Conservation (phyloP, 2,888 invertebrate species). For the Cephonodes hylas region DNA sequence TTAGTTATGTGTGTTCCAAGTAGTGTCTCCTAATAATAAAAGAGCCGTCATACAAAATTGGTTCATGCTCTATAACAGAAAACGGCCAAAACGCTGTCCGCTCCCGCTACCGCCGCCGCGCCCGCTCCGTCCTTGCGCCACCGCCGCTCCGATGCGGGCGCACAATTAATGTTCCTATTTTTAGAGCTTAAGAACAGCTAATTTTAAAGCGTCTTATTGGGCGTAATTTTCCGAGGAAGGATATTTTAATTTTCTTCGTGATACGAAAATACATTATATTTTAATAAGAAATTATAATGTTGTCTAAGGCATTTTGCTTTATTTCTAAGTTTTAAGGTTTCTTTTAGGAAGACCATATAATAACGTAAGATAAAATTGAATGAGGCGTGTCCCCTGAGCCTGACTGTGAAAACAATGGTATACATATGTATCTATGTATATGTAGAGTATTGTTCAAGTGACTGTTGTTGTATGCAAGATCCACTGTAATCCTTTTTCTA, state of each 20-base stretch:
- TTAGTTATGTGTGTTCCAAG: too few relatives aligned
- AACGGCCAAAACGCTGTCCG: too few relatives aligned
- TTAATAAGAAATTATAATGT: background rate
- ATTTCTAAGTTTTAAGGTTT: too few relatives aligned
- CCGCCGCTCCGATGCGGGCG: background rate
- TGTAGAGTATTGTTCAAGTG: too few relatives aligned
- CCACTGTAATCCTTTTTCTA: too few relatives aligned
- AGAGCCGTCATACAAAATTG: too few relatives aligned
- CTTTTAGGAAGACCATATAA: too few relatives aligned
- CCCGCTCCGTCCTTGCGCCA: background rate
- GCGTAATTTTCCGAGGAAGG: background rate
- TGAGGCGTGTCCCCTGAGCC: background rate
- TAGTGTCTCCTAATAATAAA: too few relatives aligned
- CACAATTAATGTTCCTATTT: slow-evolving; percentile 2
- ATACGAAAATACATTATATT: background rate
- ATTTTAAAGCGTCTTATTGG: background rate
- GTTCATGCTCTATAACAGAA: too few relatives aligned
- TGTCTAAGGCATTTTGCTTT: background rate
- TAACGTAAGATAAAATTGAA: too few relatives aligned
- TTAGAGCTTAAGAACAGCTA: background rate
- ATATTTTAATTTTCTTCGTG: background rate
- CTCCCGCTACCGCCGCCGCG: background rate
- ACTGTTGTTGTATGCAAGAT: too few relatives aligned
- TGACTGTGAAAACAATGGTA: background rate
- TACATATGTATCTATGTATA: background rate